Conservation (phyloP, 2,888 invertebrate genomes). For the Trachelus troglodyta region DNA sequence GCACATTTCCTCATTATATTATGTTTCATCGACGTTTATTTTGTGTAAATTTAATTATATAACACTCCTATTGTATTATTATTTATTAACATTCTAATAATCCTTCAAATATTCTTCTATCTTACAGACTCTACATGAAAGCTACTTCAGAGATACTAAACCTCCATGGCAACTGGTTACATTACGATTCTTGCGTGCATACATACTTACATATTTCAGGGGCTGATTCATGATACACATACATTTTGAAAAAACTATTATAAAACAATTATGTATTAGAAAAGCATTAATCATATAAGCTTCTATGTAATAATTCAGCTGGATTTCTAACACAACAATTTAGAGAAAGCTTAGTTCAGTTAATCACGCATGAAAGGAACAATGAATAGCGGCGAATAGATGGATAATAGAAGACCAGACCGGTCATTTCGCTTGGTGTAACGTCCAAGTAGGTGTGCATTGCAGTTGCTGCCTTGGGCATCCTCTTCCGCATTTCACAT, state of each 20-base stretch:
- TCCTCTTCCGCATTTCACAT: constrained; percentile 50
- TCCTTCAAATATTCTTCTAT: neutral
- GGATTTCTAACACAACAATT: neutral
- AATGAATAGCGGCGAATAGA: neutral
- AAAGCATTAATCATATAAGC: neutral
- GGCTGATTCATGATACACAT: neutral
- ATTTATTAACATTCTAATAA: neutral
- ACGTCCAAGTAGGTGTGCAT: neutral
- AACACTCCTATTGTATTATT: neutral
- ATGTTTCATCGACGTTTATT: neutral
- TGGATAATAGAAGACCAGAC: constrained; percentile 2
- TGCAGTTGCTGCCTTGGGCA: constrained; percentile 27
- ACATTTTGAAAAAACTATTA: neutral
- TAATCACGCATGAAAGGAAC: constrained; percentile 7
- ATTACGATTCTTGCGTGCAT: neutral
- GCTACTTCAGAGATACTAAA: neutral
- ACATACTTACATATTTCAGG: neutral
- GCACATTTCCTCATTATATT: neutral
- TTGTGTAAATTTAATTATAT: neutral
- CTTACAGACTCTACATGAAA: neutral
- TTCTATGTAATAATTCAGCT: neutral
- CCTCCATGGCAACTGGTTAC: neutral
- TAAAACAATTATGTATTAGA: neutral
- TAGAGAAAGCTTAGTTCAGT: neutral
- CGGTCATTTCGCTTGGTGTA: neutral